phyloP scores from a whole-genome alignment of 2,113 vertebrate species.

The Marmota monax region DNA sequence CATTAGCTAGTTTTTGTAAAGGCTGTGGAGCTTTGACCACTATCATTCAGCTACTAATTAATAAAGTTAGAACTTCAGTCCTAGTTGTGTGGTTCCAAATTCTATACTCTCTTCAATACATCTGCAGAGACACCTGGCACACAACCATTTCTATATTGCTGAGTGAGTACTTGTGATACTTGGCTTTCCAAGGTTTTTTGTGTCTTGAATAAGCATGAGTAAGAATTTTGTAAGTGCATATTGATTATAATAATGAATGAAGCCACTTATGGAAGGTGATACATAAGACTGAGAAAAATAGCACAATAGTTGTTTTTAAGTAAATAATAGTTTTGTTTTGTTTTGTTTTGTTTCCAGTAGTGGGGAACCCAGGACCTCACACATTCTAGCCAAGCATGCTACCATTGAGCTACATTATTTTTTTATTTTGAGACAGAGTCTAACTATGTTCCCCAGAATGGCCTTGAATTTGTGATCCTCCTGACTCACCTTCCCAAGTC shows the following conservation, averaged over 20 bases:
- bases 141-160: not conserved
- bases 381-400: not conserved
- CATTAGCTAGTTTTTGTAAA: not conserved
- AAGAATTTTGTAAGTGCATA: not conserved
- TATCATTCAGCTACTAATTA: not conserved
- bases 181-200: not conserved
- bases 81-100: not conserved
- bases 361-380: no score
- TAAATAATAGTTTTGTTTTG: not conserved
- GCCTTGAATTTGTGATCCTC: no score
- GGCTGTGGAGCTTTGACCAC: not conserved
- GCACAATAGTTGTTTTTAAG: conserved; percentile 40
- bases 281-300: conserved; percentile 42
- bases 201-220: not conserved
- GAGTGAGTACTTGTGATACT: not conserved
- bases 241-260: conserved; percentile 9
- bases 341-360: not conserved
- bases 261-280: not conserved
- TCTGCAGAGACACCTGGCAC: not conserved
- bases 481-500: no score
- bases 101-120: not conserved
- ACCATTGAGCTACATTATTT: not conserved
- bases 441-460: no score
- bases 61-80: not conserved
- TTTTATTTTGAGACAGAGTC: no score